A percentile compares a stretch with the other conserved stretches of the same genome.
Conservation (phyloP, 23 tunicate species). For the Botrylloides violaceus region DNA sequence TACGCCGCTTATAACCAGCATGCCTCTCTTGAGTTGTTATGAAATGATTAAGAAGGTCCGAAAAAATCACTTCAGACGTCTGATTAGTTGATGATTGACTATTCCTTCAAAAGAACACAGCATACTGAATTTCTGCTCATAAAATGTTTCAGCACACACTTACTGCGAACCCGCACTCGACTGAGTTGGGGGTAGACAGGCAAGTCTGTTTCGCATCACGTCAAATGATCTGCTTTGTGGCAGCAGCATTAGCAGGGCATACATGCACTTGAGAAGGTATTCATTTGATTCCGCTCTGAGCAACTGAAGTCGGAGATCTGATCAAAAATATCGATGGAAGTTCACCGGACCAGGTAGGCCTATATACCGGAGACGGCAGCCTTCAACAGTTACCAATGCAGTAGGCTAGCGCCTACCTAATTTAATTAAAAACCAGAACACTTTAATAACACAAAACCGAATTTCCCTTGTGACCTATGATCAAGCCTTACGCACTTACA, state of each 20-base stretch:
- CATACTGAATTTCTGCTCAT: not conserved
- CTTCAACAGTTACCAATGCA: no score
- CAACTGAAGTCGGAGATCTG: constrained; percentile 72
- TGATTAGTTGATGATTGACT: constrained; percentile 23
- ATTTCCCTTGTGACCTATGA: no score
- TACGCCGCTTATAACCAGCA: constrained; percentile 28
- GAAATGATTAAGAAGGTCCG: constrained; percentile 58
- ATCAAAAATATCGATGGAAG: not conserved
- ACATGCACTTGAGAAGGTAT: constrained; percentile 51
- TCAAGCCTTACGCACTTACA: no score
- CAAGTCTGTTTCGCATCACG: constrained; percentile 49
- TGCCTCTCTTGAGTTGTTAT: constrained; percentile 49
- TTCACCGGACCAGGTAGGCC: not conserved
- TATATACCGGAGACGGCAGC: no score
- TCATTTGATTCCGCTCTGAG: constrained; percentile 43
- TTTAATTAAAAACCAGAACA: no score
- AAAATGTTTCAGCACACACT: not conserved
- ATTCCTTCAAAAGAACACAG: not conserved
- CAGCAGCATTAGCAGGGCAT: constrained; percentile 80
- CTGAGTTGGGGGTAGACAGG: constrained; percentile 51
- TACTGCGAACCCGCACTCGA: not conserved
- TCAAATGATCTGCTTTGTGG: constrained; percentile 78
- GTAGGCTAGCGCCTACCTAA: no score
- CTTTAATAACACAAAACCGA: no score
- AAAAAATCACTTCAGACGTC: constrained; percentile 45